Base-by-base conservation (phyloP, 2,797 vertebrate genomes). In the Accipiter minullus region DNA sequence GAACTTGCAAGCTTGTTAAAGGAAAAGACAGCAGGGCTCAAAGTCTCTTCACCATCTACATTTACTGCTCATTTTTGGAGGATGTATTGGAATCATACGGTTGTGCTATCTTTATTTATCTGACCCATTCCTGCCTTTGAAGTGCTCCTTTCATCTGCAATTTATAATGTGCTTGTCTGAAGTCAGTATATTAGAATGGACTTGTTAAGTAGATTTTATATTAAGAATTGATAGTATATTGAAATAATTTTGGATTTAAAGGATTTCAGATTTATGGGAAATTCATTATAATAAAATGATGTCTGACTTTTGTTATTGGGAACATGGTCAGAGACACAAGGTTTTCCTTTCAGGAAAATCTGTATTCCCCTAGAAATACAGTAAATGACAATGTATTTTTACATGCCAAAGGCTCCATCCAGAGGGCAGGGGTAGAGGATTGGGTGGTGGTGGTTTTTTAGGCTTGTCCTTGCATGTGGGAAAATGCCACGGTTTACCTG, bases 231-330 rank as follows among this genome's bases (percentile, higher is more conserved):
- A 68, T 74, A 56, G 38, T 85, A 32, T 84, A 67, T 60, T 86
- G 84, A 84, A 90, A 73, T 88, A 45, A 82, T 80, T 90, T 84
- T 73, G 32, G 25, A 38, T 93, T 93, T 80, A 74, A 79, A 84
- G n/a, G 38, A 17, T 68, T 79, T 93, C 68, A 67, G 42, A 47
- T 86, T 89, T 76, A 53, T 91, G 36, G 53, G 73, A 94, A 86
- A 67, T 73, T 79, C 21, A 60, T 86, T 69, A 20, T 45, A 69
- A 62, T 63, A 80, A 68, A 62, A 42, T 36, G 20, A 48, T 63
- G 23, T 45, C 68, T 94, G 58, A 89, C 27, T 86, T 91, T 62
- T 74, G 27, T 82, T 87, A 80, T 47, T 67, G 8, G 45, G 38
- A 81, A 67, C 12, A 8, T 62, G 50, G 42, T 91, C 21, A 27